Base-by-base conservation (phyloP, 2,888 invertebrate species). In the Caenorhabditis sulstoni region DNA sequence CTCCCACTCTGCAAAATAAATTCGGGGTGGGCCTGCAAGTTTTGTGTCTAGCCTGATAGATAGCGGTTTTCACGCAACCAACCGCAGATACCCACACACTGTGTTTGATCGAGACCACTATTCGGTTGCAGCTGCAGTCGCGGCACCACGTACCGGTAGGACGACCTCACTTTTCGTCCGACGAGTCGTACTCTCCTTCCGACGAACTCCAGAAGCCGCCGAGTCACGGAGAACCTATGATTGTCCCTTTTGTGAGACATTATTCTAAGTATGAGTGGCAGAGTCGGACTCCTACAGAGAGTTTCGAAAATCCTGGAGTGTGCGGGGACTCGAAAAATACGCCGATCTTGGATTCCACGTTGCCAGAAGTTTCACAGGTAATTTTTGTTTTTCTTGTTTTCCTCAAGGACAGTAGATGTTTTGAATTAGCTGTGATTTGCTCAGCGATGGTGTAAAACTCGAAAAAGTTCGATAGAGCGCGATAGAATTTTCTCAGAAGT, bases 231-330 rank as follows among this genome's bases (percentile, higher is more conserved):
- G 29, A 29, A 29, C 29, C 35, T 1, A 71, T 71, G 71, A 71
- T 71, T 18, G 71, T 71, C 16, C 71, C 71, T 0, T 62, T 71
- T 14, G 55, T 71, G 71, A n/a, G 71, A 8, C 62, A 71, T 20
- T 29, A 29, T 29, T 29, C 29, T 3, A 29, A 29, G 7, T 29
- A 29, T 7, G 29, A 29, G 7, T 29, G 29, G 29, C 29, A 29
- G 29, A 29, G 29, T 7, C 29, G 4, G 29, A 29, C 3, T 29
- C 29, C 29, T 29, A n/a, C n/a, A n/a, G 29, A 29, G 29, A 29
- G 3, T 5, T 29, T 7, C 29, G 29, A 7, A 29, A 7, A 3
- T 29, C 7, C 4, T 7, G 29, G 29, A 29, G 29, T 29, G 4
- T 29, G 7, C 29, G 4, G 7, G 29, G 7, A 29, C 29, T 29